These are phyloP conservation scores for Nerophis ophidion DNA, from an alignment of 2,113 vertebrate genomes.

Conservation along the genomic window DNA sequence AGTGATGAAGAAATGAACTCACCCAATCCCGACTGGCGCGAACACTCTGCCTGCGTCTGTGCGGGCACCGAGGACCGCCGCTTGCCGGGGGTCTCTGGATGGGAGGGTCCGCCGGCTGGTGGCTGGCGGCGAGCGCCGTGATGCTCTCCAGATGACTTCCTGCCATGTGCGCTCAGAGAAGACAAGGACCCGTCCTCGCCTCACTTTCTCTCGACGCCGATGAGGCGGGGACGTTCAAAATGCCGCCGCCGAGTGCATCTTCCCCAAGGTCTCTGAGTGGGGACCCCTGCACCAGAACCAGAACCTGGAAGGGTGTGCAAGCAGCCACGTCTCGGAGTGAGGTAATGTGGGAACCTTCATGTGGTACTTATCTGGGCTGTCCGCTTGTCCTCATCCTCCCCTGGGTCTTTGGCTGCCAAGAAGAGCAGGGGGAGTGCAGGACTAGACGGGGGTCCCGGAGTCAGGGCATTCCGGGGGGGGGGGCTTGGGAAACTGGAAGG, in stretches of 20 bases:
- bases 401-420: conserved; percentile 59
- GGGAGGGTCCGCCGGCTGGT: conserved; percentile 36
- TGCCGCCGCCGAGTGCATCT: too few species aligned
- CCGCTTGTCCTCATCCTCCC: conserved; percentile 62
- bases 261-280: neutral
- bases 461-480: conserved; percentile 44
- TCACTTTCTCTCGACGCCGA: too few species aligned
- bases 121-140: conserved; percentile 33
- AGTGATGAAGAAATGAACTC: conserved; percentile 29
- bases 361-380: conserved; percentile 66
- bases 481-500: conserved; percentile 61
- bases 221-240: too few species aligned
- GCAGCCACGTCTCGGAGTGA: conserved; percentile 51
- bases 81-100: conserved; percentile 12
- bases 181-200: too few species aligned
- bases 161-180: conserved; percentile 42
- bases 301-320: neutral
- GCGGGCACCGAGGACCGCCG: conserved; percentile 8
- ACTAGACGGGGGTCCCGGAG: conserved; percentile 35
- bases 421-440: conserved; percentile 58
- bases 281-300: neutral
- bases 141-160: conserved; percentile 50
- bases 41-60: conserved; percentile 16
- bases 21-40: conserved; percentile 59
- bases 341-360: conserved; percentile 72